phyloP scores from a whole-genome alignment of 1,140 invertebrate genomes.

The Pseudomyrmex flavicornis region DNA sequence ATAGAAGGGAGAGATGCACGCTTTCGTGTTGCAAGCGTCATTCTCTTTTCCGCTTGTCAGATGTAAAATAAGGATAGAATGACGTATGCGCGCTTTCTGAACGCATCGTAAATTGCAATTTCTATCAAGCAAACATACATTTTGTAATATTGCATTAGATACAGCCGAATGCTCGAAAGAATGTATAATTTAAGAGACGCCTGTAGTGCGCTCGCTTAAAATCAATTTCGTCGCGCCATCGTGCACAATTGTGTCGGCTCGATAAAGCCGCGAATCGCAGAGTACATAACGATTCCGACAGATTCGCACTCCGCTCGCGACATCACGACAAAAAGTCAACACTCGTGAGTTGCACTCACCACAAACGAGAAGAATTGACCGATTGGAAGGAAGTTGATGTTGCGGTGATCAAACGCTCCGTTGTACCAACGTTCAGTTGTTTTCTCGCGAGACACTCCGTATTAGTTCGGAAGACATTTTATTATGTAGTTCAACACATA shows the following conservation, averaged over 20 bases:
- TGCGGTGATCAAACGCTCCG: not conserved
- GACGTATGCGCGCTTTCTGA: not conserved
- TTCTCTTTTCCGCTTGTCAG: too few relatives aligned
- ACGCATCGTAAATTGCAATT: not conserved
- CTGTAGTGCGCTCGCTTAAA: conserved; percentile 27
- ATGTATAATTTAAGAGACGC: conserved; percentile 24
- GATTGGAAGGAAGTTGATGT: conserved; percentile 26
- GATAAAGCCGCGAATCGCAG: conserved; percentile 6
- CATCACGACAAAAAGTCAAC: not conserved
- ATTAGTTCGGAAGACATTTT: conserved; percentile 60
- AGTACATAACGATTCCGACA: conserved; percentile 15
- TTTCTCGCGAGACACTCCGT: conserved; percentile 30
- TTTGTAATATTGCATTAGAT: not conserved
- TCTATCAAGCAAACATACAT: not conserved
- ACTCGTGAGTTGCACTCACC: conserved; percentile 45
- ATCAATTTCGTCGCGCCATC: conserved; percentile 57
- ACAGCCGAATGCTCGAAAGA: conserved; percentile 9
- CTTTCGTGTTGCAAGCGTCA: too few relatives aligned
- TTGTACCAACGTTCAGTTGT: not conserved
- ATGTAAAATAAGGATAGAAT: not conserved
- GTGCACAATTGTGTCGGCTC: conserved; percentile 19
- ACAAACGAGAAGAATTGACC: conserved; percentile 35
- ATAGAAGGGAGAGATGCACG: too few relatives aligned
- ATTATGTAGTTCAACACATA: conserved; percentile 39
- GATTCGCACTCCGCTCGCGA: not conserved